These are phyloP conservation scores for Tachyglossus aculeatus DNA, from an alignment of 2,797 vertebrate species.

Conservation along the genomic window DNA sequence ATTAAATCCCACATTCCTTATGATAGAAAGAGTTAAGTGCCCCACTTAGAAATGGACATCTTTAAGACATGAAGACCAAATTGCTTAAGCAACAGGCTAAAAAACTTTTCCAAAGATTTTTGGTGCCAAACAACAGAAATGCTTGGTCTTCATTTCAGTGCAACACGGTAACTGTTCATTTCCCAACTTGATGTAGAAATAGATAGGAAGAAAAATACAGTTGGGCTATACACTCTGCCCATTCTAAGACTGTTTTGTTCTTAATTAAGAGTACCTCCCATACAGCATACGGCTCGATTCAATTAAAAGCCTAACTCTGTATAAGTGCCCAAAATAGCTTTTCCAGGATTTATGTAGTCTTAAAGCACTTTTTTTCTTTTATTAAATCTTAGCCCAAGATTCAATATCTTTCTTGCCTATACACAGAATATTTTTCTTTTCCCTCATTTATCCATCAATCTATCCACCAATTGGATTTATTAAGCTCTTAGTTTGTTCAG, in stretches of 20 bases:
- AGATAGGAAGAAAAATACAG: not conserved
- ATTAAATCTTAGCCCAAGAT: slow-evolving; percentile 1
- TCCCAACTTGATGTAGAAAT: not conserved
- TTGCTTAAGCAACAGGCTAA: not conserved
- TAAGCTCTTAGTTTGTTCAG: no score
- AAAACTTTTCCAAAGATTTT: not conserved
- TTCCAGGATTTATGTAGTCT: not conserved
- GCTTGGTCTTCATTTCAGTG: not conserved
- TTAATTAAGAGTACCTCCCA: not conserved
- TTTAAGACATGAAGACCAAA: not conserved
- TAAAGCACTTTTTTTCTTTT: not conserved
- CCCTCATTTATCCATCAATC: no score
- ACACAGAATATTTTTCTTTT: not conserved
- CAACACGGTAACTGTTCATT: not conserved
- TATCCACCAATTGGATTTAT: no score
- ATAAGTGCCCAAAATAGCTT: not conserved
- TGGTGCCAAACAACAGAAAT: not conserved
- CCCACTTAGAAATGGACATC: no score
- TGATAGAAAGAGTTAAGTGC: no score
- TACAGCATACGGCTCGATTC: not conserved
- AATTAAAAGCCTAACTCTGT: not conserved
- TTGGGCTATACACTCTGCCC: not conserved
- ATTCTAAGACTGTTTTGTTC: not conserved
- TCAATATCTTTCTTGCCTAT: not conserved
- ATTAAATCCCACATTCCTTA: no score